Evolutionary conservation across 2,797 vertebrate species (phyloP).

Genomic region (Perodicticus potto): DNA sequence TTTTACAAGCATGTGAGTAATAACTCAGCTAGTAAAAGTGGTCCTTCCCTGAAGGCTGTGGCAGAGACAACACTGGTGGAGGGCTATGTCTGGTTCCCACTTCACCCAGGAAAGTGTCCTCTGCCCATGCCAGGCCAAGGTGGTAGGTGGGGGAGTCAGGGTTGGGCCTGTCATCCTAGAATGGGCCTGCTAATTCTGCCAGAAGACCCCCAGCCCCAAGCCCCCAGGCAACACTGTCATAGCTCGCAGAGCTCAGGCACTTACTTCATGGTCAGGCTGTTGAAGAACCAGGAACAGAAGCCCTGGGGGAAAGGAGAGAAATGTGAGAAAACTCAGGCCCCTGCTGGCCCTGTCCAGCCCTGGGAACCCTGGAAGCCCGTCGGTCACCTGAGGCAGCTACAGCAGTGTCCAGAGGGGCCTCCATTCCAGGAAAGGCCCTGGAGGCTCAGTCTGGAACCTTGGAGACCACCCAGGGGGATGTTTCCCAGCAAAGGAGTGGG

Average conservation of each 20-base stretch:
- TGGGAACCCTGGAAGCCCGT: not conserved
- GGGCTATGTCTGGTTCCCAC: not conserved
- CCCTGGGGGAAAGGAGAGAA: conserved; percentile 89
- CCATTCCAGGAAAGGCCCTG: not conserved
- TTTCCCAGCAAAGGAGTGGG: not conserved
- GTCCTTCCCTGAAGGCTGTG: not conserved
- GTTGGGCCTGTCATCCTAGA: not conserved
- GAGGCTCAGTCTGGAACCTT: not conserved
- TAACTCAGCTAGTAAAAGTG: not conserved
- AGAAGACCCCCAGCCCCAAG: not conserved
- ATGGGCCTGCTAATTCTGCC: not conserved
- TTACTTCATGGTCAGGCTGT: conserved; percentile 99
- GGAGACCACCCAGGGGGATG: not conserved
- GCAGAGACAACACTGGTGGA: not conserved
- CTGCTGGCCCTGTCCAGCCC: not conserved
- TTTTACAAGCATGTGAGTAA: not conserved
- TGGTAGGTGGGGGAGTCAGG: not conserved
- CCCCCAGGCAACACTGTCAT: not conserved
- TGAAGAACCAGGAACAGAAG: conserved; percentile 97
- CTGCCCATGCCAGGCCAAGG: not conserved
- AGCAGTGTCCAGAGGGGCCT: not conserved
- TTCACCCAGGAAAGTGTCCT: not conserved
- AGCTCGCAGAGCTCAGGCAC: conserved; percentile 80
- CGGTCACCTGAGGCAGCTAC: rapidly evolving
- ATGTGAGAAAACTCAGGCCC: not conserved